Percentiles rank a stretch among this genome's conserved stretches.
These are phyloP conservation scores for Parotocinclus haroldoi DNA, from an alignment of 2,797 vertebrate genomes.

Conservation along the genomic window DNA sequence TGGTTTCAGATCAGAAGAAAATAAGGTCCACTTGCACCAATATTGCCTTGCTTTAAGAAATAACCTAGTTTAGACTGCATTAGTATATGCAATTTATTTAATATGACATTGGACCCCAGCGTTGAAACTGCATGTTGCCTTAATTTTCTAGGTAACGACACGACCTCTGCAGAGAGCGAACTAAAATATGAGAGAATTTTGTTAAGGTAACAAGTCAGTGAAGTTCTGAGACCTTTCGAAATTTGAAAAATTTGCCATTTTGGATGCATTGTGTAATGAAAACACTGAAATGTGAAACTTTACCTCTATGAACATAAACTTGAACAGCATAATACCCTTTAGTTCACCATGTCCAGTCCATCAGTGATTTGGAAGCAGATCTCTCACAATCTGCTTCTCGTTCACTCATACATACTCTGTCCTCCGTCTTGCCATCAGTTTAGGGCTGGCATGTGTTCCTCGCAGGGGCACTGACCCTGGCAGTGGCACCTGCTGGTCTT, in stretches of 20 bases:
- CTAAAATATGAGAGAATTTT: no score
- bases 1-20: no score
- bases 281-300: conserved; percentile 2
- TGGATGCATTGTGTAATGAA: background rate
- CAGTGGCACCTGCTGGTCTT: conserved; percentile 9
- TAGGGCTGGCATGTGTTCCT: conserved; percentile 6
- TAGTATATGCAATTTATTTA: no score
- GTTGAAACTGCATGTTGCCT: no score
- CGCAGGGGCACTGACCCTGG: conserved; percentile 20
- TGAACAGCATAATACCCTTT: conserved; percentile 21
- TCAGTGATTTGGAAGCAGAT: background rate
- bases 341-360: background rate
- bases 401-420: conserved; percentile 56
- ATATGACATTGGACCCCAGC: no score
- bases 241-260: background rate
- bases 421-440: conserved; percentile 6
- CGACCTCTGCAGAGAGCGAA: no score
- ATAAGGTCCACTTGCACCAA: no score
- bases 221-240: no score
- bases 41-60: no score
- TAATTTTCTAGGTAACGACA: no score
- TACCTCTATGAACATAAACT: conserved; percentile 20
- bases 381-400: background rate
- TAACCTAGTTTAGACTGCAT: no score
- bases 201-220: no score